Base-by-base conservation (phyloP, 92 coral and sea anemone species). In the Heteractis magnifica region DNA sequence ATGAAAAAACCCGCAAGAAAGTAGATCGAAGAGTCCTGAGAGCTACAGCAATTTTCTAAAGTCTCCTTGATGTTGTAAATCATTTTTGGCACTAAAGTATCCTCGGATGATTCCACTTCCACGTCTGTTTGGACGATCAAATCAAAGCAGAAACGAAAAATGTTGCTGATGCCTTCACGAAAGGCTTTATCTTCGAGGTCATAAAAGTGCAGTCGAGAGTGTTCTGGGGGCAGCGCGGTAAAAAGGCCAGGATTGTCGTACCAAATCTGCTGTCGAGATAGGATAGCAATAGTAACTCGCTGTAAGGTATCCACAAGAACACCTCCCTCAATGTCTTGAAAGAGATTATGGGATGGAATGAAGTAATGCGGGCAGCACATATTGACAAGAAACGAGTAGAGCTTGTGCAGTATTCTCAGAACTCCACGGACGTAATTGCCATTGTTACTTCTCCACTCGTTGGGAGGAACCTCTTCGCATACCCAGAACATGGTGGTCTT, bases 231-330 rank as follows among this genome's bases (percentile, higher is more conserved):
- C 75, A 78, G 70, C 6, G 83, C 76, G 88, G 19, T 85, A 56
- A 85, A 85, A 14, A 85, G 79, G 23, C 72, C 83, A 21, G 88
- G 88, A 85, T 85, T 85, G 51, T 85, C 78, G 18, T 79, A 78
- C 88, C 88, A 85, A 10, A 85, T 70, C n/a, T 85, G 88, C 73
- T 78, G 88, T 56, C 88, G 72, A 78, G 83, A 85, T 6, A 44
- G 11, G 16, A 85, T 85, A 21, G 83, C 78, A 71, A 85, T 85
- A 6, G 73, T 10, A 14, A 85, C 83, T 59, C 88, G 62, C 26
- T 85, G 88, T 16, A 85, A 78, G 1, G 88, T 85, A 15, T 81
- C 48, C 49, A 85, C 26, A 20, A 85, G 83, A 56, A 85, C 88
- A 15, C 65, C 88, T 49, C 76, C 72, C 1, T 85, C 88, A 0